Base-by-base conservation (phyloP, 2,888 invertebrate genomes). In the Eupithecia vulgata region DNA sequence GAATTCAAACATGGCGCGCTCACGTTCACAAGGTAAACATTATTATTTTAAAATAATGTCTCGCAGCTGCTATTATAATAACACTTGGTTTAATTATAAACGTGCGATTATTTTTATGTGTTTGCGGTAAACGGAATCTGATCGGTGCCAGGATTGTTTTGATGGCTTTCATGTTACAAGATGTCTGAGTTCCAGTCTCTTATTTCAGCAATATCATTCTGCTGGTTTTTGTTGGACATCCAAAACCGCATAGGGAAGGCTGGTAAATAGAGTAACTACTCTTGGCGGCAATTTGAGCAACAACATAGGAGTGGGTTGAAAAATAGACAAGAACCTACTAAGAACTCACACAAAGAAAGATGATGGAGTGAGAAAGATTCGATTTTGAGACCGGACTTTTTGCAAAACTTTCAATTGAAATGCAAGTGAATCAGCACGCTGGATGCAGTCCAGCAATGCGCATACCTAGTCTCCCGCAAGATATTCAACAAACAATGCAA, bases 41-140 rank as follows among this genome's bases (percentile, higher is more conserved):
- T 83, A 85, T 84, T 82, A 84, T 83, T 85, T 84, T 83, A 84
- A 84, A 85, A 83, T 84, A 80, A 84, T 85, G 84, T 85, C 85
- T 81, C 82, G 68, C 84, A 83, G 82, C 82, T 84, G 84, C 71
- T 76, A 77, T 77, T 75, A 78, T 75, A 76, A 78, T 80, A 80
- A 78, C 80, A 80, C 75, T 80, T 78, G 62, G 68, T 74, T 67
- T 73, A 79, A 80, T 78, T 79, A 78, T 74, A 76, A 76, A 74
- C 74, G 72, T 73, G 73, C 67, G 76, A 74, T 74, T 76, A 75
- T 77, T 77, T 78, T 79, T 75, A 78, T 78, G 70, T 77, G 79
- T 78, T 77, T 79, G 78, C 74, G 74, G 76, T 76, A 71, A 76
- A 72, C 67, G 69, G 25, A 17, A 40, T 68, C 45, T 37, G 59